Percentiles rank a stretch among this genome's conserved stretches.
phyloP scores from a whole-genome alignment of 1,140 invertebrate species.

The Zaprionus kolodkinae region DNA sequence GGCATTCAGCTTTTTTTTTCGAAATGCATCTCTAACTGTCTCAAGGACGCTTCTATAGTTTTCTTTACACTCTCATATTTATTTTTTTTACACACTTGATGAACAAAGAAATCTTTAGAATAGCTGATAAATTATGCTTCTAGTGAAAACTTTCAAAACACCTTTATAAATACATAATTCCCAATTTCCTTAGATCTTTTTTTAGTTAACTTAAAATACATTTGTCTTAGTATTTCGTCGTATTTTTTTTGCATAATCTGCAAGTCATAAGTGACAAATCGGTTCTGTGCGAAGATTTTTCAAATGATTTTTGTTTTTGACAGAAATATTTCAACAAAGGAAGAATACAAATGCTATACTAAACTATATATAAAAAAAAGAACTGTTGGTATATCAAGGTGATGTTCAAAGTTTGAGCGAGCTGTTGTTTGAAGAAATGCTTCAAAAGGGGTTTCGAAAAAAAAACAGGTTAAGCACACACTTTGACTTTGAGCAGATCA shows the following conservation, averaged over 20 bases:
- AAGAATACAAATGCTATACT: not conserved
- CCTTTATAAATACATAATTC: not conserved
- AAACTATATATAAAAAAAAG: not conserved
- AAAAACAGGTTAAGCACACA: not conserved
- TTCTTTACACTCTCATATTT: not conserved
- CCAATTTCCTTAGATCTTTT: not conserved
- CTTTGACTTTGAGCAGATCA: no score
- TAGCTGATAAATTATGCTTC: not conserved
- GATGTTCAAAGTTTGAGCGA: not conserved
- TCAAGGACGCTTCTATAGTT: no score
- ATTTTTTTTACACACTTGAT: no score
- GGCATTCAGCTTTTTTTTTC: no score
- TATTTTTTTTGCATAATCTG: not conserved
- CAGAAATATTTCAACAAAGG: conserved; percentile 14
- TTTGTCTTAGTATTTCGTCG: not conserved
- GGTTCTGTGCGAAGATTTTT: not conserved
- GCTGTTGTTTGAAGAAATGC: not conserved
- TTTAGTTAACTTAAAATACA: not conserved
- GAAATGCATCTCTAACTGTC: no score
- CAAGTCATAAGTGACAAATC: conserved; percentile 26
- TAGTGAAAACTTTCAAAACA: not conserved
- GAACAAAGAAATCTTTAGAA: not conserved
- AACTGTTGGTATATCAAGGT: not conserved
- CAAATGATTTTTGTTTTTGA: conserved; percentile 7
- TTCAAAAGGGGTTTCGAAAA: not conserved